A percentile compares a stretch with the other conserved stretches of the same genome.
Conservation (phyloP, 2,113 vertebrate genomes). For the Nothoprocta perdicaria region DNA sequence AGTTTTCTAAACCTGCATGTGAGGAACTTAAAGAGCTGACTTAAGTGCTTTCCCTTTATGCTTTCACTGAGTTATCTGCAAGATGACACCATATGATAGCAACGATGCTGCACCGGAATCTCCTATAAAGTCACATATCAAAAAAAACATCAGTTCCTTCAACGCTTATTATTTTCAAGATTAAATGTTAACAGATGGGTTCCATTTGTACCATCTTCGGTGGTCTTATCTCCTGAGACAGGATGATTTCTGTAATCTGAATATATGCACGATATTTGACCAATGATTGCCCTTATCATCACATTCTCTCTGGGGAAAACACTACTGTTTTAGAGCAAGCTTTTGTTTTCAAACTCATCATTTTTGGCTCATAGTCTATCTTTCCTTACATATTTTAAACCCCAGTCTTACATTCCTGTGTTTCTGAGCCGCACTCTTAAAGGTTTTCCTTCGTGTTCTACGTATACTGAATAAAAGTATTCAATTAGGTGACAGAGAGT, state of each 20-base stretch:
- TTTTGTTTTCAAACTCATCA: not conserved
- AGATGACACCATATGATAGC: fast-evolving
- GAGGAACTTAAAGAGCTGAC: not conserved
- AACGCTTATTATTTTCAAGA: not conserved
- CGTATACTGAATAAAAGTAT: not conserved
- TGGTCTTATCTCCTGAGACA: not conserved
- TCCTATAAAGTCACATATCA: not conserved
- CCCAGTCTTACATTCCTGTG: not conserved
- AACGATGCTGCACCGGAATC: not conserved
- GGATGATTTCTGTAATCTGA: not conserved
- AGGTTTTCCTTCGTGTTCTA: not conserved
- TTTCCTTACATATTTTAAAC: not conserved
- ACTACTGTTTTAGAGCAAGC: not conserved
- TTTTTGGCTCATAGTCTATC: not conserved
- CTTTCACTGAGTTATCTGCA: not conserved
- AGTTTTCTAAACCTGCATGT: not conserved
- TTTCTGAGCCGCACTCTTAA: not conserved
- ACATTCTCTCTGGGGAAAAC: not conserved
- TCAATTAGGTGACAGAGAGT: not conserved
- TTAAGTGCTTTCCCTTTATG: fast-evolving
- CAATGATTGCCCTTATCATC: not conserved
- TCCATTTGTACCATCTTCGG: not conserved
- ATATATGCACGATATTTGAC: not conserved
- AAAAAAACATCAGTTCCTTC: not conserved
- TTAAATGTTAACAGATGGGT: not conserved